Evolutionary conservation across 2,113 vertebrate species (phyloP).

Genomic region (Psephotus haematonotus): DNA sequence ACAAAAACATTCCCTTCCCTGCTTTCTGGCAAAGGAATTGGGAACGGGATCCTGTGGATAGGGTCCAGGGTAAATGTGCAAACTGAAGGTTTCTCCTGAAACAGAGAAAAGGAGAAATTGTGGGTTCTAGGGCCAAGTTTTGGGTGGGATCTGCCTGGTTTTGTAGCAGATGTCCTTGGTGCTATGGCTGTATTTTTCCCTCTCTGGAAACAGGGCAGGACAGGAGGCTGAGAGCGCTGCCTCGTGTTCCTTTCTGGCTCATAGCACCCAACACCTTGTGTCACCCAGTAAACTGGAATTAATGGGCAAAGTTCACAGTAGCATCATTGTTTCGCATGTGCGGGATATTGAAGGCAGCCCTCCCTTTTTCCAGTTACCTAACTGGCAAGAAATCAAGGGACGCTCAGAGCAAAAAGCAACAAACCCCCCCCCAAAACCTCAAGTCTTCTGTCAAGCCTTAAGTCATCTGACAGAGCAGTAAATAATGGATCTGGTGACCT

Average conservation of each 20-base stretch:
- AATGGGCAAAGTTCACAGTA: conserved; percentile 3
- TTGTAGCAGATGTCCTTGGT: not conserved
- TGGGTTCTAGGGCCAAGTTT: not conserved
- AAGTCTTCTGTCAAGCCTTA: conserved; percentile 43
- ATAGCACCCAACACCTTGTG: conserved; percentile 51
- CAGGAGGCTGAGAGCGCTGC: not conserved
- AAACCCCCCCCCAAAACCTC: not conserved
- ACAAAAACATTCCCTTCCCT: not conserved
- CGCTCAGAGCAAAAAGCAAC: not conserved
- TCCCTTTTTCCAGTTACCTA: not conserved
- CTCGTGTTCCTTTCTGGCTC: conserved; percentile 29
- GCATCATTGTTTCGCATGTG: conserved; percentile 35
- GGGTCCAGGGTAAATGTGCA: not conserved
- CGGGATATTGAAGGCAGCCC: conserved; percentile 7
- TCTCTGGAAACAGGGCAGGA: not conserved
- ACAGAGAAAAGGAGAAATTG: not conserved
- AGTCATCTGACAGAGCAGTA: conserved; percentile 30
- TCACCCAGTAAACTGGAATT: conserved; percentile 22
- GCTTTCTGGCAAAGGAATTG: not conserved
- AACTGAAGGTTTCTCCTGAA: not conserved
- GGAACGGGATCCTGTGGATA: not conserved
- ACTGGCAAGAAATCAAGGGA: conserved; percentile 36
- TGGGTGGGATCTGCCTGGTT: not conserved
- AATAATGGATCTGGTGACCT: conserved; percentile 62
- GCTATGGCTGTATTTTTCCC: not conserved